Base-by-base conservation (phyloP, 2,113 vertebrate genomes). In the Casuarius casuarius region DNA sequence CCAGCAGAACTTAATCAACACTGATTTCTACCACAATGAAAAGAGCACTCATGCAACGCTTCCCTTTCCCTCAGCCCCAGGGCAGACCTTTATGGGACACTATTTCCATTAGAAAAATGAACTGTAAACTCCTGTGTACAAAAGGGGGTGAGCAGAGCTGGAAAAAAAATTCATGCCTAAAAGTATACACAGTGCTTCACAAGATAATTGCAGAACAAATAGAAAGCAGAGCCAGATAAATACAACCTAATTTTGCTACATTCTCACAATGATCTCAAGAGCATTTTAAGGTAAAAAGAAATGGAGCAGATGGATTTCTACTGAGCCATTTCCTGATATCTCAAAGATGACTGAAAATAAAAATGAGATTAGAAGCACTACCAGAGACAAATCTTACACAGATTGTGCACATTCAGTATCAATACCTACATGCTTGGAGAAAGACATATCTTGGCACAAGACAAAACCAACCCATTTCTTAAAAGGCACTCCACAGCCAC, bases 201-300 rank as follows among this genome's bases (percentile, higher is more conserved):
- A 80, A 91, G 77, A 63, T 93, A 82, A 89, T 84, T 91, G 77
- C 70, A 87, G 89, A 93, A 82, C 62, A 94, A 94, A 94, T 6
- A 85, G 29, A 95, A 95, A 92, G 38, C 89, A 28, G 70, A 87
- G 66, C 20, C 71, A 84, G 72, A 89, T 76, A 91, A 87, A 90
- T 44, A 48, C 66, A 63, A 71, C 1, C 66, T 84, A 71, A n/a
- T 42, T 23, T 7, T 1, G 0, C 59, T 88, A 54, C 0, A 0
- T 92, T 80, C 77, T 70, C 52, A 66, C 48, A 52, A 20, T 13
- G 25, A 48, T 21, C 40, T 75, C 26, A 70, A 61, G 3, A 92
- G 16, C 38, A 33, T 76, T 80, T 74, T 35, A 85, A 76, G 42
- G 54, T 33, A 85, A 82, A 62, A 40, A n/a, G 31, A 87, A 87